Percentiles rank a stretch among this genome's conserved stretches.
Evolutionary conservation across 2,113 vertebrate genomes (phyloP).

Genomic region (Crypturellus undulatus): DNA sequence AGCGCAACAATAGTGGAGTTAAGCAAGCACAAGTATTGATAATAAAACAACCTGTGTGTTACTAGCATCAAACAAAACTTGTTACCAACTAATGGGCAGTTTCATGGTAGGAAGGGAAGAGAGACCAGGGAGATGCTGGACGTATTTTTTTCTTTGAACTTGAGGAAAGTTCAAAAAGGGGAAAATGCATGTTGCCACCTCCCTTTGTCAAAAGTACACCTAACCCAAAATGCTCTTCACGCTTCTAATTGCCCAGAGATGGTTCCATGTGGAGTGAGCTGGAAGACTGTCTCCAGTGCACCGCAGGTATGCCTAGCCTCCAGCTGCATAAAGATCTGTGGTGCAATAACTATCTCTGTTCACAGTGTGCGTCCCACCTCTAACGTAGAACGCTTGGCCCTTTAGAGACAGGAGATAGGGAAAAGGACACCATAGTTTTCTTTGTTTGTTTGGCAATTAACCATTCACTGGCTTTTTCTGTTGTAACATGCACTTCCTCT

Average conservation of each 20-base stretch:
- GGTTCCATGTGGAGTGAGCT: neutral
- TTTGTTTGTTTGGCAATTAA: slow-evolving; percentile 89
- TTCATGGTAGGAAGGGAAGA: neutral
- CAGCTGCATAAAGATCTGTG: neutral
- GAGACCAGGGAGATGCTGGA: neutral
- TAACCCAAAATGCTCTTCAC: neutral
- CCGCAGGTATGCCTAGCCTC: neutral
- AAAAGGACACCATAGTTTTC: slow-evolving; percentile 70
- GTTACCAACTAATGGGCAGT: neutral
- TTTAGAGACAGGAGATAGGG: slow-evolving; percentile 57
- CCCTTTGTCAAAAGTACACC: slow-evolving; percentile 25
- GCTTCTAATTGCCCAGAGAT: neutral
- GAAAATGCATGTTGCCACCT: slow-evolving; percentile 30
- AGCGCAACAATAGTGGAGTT: neutral
- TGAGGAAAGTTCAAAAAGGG: neutral
- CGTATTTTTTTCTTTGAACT: neutral
- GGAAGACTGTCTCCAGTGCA: neutral
- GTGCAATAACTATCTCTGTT: slow-evolving; percentile 23
- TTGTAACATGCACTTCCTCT: slow-evolving; percentile 90
- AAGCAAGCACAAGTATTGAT: neutral
- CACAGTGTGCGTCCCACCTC: slow-evolving; percentile 8
- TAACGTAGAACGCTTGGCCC: slow-evolving; percentile 67
- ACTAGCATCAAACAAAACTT: neutral
- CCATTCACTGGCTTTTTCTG: slow-evolving; percentile 89
- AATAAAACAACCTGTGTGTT: neutral